A percentile compares a stretch with the other conserved stretches of the same genome.
Conservation (phyloP, 2,888 invertebrate genomes). For the Dilophus febrilis region DNA sequence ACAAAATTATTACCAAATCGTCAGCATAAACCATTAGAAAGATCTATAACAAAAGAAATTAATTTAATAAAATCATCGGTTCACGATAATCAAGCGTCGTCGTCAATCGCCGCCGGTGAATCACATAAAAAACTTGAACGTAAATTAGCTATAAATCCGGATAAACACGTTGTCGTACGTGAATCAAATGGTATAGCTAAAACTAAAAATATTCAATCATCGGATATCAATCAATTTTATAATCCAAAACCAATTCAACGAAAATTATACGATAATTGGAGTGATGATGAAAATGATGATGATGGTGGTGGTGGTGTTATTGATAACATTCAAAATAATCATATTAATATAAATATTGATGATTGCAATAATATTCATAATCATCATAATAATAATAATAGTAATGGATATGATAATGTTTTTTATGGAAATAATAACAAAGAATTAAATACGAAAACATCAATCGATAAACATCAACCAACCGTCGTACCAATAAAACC, state of each 20-base stretch:
- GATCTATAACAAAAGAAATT: not conserved
- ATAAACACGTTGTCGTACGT: not conserved
- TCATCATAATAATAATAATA: too few species aligned
- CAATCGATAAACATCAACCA: too few species aligned
- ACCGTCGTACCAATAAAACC: not conserved
- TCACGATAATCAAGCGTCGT: not conserved
- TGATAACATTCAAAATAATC: not conserved
- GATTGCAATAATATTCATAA: too few species aligned
- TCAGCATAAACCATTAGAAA: too few species aligned
- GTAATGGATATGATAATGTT: too few species aligned
- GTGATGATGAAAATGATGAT: slow-evolving; percentile 1
- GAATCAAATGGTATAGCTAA: not conserved
- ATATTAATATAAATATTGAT: not conserved
- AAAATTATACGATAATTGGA: too few species aligned
- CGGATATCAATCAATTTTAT: too few species aligned
- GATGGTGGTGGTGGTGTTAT: not conserved
- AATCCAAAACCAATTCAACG: too few species aligned
- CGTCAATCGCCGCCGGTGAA: too few species aligned
- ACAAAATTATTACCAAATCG: not conserved
- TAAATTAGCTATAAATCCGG: not conserved
- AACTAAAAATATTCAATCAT: too few species aligned
- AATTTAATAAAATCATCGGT: not conserved
- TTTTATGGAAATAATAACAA: too few species aligned
- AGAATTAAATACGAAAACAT: too few species aligned
- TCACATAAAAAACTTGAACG: not conserved